Base-by-base conservation (phyloP, 2,888 invertebrate genomes). In the Sabellastarte sp. region DNA sequence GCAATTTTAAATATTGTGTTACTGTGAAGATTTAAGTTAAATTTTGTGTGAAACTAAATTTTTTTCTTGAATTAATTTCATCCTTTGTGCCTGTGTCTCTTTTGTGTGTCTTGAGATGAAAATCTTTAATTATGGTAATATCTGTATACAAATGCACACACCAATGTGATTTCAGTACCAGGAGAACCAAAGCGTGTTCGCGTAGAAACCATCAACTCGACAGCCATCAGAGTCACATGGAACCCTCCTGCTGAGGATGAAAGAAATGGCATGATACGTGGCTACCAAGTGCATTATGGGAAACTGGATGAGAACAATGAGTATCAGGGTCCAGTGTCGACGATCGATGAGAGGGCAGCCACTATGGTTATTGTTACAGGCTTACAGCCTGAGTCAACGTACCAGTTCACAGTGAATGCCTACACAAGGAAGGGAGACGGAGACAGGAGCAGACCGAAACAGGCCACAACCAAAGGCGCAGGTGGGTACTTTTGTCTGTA, bases 361-460 rank as follows among this genome's bases (percentile, higher is more conserved):
- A 41, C 41, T 20, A 20, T 15, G 41, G 41, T 15, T 20, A 93
- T 93, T 81, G 90, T 96, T 60, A 90, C 91, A 20, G 93, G 92
- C 20, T 87, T 99, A 55, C 94, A 96, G 84, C 96, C 99, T 2
- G 96, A 98, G 80, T 95, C 98, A 0, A 89, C 90, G 75, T 99
- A 99, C 86, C 90, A 76, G 61, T 74, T 82, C 63, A 93, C 95
- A 87, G 95, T 98, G 64, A 95, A 95, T 0, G 99, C 97, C 0
- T 87, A 97, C 67, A 99, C 98, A 2, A 88, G 95, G 69, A 95
- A 95, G 84, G 99, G 99, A 53, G 98, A 99, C 83, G 99, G 99
- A 28, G 92, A 93, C 83, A 88, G 95, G 71, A 95, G 95, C 81
- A 86, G 89, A 66, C 59, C 68, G 30, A 91, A 91, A 63, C 89